Evolutionary conservation across 1,140 invertebrate genomes (phyloP), one percentile per base, ranked within the genome.

Genomic region (Drosophila carrolli): DNA sequence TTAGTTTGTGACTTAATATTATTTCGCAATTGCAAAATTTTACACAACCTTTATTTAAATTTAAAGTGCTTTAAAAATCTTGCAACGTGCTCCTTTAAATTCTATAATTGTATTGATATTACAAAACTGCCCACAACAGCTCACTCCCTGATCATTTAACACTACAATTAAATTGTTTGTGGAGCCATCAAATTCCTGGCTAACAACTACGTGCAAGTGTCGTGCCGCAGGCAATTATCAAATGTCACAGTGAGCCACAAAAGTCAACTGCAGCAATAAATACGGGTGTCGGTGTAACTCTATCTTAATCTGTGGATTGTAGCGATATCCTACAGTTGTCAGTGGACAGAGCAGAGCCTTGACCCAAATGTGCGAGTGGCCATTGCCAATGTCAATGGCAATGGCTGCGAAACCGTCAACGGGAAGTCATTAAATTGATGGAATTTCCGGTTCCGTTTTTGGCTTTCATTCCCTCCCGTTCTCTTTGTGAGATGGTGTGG

Each of bases 351-450:
- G 23, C 11, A 27, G 10, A 19, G 44, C 65, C 67, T 70, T 71
- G 65, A 57, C 67, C 67, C 51, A 71, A 57, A 70, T 57, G 44
- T 37, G 27, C 37, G 41, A 70, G 9, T 32, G 16, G 29, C 62
- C 67, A 68, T 35, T 54, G 43, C 51, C 67, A 71, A 50, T 61
- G 44, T 35, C 63, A 70, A 19, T 55, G 48, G 16, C 65, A 68
- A 16, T 63, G 48, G n/a, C 27, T 16, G 46, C 32, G 48, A 73
- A 67, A 38, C 41, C 50, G 63, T 70, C 70, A 67, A 43, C 53
- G 63, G 81, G 76, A 76, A 72, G 72, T 76, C 62, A 54, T 76
- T 78, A 80, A 84, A 84, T 84, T 80, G 77, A 59, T 77, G 62
- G 55, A 72, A 73, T 85, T 84, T 84, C 76, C 76, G 81, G 35